These are phyloP conservation scores for Amaurobius ferox DNA, from an alignment of 2,888 invertebrate species.

Conservation along the genomic window DNA sequence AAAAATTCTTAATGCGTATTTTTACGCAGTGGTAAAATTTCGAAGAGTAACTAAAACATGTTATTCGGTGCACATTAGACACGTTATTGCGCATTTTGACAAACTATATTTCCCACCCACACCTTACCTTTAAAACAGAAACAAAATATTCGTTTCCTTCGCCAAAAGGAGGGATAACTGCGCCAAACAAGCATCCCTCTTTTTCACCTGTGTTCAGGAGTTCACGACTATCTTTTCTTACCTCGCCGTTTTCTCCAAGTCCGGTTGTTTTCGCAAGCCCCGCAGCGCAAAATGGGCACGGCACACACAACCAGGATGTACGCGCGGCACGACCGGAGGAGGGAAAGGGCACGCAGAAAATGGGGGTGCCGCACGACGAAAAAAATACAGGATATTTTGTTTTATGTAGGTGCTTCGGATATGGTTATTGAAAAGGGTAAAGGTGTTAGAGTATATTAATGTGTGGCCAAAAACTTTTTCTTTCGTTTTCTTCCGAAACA, in stretches of 20 bases:
- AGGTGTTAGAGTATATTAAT: not conserved
- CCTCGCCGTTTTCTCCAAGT: slow-evolving; percentile 1
- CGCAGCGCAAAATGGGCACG: slow-evolving; percentile 60
- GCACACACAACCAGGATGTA: slow-evolving; percentile 57
- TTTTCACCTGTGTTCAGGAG: not conserved
- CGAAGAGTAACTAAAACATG: too few relatives aligned
- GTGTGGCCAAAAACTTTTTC: not conserved
- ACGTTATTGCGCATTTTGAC: too few relatives aligned
- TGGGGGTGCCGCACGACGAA: slow-evolving; percentile 20
- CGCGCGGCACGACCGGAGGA: slow-evolving; percentile 30
- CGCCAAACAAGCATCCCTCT: slow-evolving; percentile 1
- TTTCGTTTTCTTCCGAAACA: too few relatives aligned
- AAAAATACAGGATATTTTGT: not conserved
- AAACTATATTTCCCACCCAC: too few relatives aligned
- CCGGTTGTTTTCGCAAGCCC: slow-evolving; percentile 41
- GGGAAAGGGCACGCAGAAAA: slow-evolving; percentile 44
- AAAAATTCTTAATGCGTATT: too few relatives aligned
- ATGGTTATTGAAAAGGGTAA: not conserved
- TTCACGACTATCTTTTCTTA: slow-evolving; percentile 33
- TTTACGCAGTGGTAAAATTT: too few relatives aligned
- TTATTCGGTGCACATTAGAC: too few relatives aligned
- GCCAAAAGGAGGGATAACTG: not conserved
- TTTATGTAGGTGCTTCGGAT: not conserved
- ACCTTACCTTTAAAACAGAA: too few relatives aligned
- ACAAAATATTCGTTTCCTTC: too few relatives aligned